Percentiles rank a stretch among this genome's conserved stretches.
phyloP scores from a whole-genome alignment of 2,797 vertebrate species.

The Rhabdomys pumilio region DNA sequence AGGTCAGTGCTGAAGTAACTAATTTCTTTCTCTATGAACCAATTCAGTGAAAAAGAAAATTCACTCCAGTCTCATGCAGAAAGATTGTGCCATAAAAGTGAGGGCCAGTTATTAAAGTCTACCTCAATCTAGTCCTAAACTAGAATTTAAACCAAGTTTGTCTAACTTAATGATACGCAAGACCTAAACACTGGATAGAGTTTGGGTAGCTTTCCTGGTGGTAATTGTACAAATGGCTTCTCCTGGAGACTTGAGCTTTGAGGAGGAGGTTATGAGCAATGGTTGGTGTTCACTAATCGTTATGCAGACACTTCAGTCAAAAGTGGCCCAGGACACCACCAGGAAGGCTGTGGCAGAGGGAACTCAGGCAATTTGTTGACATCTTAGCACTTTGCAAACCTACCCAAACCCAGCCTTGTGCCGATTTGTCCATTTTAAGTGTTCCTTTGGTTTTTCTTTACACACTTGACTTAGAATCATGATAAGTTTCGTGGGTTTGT shows the following conservation, averaged over 20 bases:
- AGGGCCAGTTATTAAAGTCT: background rate
- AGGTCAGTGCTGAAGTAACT: background rate
- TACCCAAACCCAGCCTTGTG: no score
- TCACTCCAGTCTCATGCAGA: background rate
- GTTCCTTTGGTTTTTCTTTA: background rate
- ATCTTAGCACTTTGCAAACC: background rate
- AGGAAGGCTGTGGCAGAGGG: background rate
- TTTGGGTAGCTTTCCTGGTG: background rate
- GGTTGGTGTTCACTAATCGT: background rate
- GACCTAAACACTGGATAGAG: background rate
- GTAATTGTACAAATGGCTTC: accelerated
- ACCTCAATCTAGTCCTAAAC: background rate
- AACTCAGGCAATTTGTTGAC: background rate
- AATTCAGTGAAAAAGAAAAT: background rate
- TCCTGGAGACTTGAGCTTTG: background rate
- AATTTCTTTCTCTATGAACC: background rate
- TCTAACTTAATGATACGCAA: background rate
- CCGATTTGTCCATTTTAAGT: background rate
- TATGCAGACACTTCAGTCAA: background rate
- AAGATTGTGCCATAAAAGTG: background rate
- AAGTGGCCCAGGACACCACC: accelerated
- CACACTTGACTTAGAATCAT: background rate
- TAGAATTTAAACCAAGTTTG: background rate
- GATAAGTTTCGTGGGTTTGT: background rate
- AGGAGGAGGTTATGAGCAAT: accelerated